phyloP scores from a whole-genome alignment of 2,113 vertebrate genomes.

The Neotoma lepida region DNA sequence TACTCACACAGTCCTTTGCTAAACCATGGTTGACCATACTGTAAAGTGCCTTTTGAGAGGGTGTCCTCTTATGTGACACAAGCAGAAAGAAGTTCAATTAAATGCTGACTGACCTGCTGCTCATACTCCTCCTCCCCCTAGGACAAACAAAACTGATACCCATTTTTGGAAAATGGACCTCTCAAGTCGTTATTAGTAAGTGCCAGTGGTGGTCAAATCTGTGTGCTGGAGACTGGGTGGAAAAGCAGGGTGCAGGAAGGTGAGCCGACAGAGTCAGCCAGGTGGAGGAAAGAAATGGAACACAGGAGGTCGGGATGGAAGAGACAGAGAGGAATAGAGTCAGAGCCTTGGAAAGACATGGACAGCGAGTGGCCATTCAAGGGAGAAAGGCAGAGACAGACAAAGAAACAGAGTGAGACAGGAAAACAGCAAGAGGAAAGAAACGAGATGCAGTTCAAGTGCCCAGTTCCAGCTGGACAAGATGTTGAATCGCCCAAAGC shows the following conservation, averaged over 20 bases:
- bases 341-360: constrained; percentile 26
- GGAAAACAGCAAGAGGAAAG: not conserved
- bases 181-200: constrained; percentile 38
- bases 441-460: constrained; percentile 4
- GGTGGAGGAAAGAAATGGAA: not conserved
- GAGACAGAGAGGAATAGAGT: constrained; percentile 36
- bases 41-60: not conserved
- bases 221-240: not conserved
- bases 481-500: constrained; percentile 53
- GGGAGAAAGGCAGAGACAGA: not conserved
- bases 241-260: not conserved
- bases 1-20: not conserved
- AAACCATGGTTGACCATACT: not conserved
- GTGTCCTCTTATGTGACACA: not conserved
- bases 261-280: not conserved
- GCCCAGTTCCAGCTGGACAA: constrained; percentile 40
- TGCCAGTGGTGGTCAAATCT: not conserved
- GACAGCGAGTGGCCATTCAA: not conserved
- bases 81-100: constrained; percentile 33
- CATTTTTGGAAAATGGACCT: constrained; percentile 43
- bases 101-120: not conserved
- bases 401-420: not conserved
- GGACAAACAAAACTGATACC: constrained; percentile 10
- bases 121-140: not conserved
- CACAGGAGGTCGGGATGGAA: not conserved